Evolutionary conservation across 1,140 invertebrate species (phyloP).

Genomic region (Matsumurasca onukii): DNA sequence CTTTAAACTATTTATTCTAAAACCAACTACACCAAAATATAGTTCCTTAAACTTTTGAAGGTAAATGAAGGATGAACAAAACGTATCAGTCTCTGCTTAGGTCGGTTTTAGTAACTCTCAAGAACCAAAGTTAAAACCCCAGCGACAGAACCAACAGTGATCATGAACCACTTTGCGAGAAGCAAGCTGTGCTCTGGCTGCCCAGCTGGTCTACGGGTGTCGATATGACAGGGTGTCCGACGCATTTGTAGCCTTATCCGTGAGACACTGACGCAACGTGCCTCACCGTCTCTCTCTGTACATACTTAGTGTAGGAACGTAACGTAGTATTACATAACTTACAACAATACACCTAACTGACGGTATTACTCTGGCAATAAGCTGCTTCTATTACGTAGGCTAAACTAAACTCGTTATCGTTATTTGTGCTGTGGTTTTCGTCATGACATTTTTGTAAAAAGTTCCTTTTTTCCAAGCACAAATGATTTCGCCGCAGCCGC

Average conservation of each 20-base stretch:
- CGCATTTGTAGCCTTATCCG: conserved; percentile 22
- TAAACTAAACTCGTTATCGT: conserved; percentile 12
- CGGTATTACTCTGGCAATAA: conserved; percentile 21
- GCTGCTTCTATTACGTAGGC: not conserved
- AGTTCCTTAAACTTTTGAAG: too few species aligned
- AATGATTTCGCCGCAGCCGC: not conserved
- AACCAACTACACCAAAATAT: too few species aligned
- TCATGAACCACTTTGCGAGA: too few species aligned
- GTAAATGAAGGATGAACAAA: too few species aligned
- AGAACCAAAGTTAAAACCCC: too few species aligned
- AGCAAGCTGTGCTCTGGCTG: too few species aligned
- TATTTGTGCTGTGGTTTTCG: not conserved
- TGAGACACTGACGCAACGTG: conserved; percentile 3
- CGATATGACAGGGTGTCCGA: conserved; percentile 7
- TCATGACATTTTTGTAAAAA: conserved; percentile 24
- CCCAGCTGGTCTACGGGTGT: too few species aligned
- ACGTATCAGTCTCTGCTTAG: too few species aligned
- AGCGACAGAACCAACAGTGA: too few species aligned
- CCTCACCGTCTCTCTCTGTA: conserved; percentile 6
- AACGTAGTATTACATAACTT: too few species aligned
- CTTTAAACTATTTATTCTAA: too few species aligned
- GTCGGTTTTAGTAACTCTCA: too few species aligned
- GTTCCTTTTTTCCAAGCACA: conserved; percentile 16
- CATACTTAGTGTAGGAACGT: not conserved
- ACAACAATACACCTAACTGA: conserved; percentile 1